These are phyloP conservation scores for Phenacoccus solenopsis DNA, from an alignment of 1,140 invertebrate species.

Conservation along the genomic window DNA sequence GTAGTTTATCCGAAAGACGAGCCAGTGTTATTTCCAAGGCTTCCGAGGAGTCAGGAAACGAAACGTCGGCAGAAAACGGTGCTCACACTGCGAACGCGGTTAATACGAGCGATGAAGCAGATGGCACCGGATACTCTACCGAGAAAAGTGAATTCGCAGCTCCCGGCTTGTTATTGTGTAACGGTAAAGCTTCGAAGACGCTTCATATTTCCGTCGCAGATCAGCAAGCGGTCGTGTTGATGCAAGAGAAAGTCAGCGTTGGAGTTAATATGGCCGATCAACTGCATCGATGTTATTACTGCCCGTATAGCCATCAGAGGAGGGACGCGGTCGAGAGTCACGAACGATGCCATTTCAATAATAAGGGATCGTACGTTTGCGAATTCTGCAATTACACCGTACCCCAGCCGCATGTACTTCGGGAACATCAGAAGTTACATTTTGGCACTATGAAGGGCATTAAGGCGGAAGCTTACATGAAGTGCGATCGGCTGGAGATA, in stretches of 20 bases:
- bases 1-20: not conserved
- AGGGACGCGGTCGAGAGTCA: slow-evolving; percentile 62
- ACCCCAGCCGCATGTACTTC: slow-evolving; percentile 57
- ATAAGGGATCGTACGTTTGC: slow-evolving; percentile 49
- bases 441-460: slow-evolving; percentile 47
- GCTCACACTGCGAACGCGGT: no score
- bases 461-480: slow-evolving; percentile 46
- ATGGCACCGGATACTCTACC: not conserved
- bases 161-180: not conserved
- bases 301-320: slow-evolving; percentile 60
- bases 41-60: not conserved
- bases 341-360: slow-evolving; percentile 51
- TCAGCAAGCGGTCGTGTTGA: slow-evolving; percentile 37
- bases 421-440: slow-evolving; percentile 69
- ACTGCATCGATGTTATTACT: slow-evolving; percentile 49
- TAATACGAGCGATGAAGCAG: no score
- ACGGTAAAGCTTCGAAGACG: slow-evolving; percentile 33
- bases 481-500: slow-evolving; percentile 40
- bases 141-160: not conserved
- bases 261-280: slow-evolving; percentile 32
- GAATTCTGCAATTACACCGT: slow-evolving; percentile 73
- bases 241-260: slow-evolving; percentile 36
- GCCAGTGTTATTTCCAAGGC: not conserved
- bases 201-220: slow-evolving; percentile 40
- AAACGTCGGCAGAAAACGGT: slow-evolving; percentile 31